Conservation (phyloP, 2,113 vertebrate genomes). For the Cyanistes caeruleus region DNA sequence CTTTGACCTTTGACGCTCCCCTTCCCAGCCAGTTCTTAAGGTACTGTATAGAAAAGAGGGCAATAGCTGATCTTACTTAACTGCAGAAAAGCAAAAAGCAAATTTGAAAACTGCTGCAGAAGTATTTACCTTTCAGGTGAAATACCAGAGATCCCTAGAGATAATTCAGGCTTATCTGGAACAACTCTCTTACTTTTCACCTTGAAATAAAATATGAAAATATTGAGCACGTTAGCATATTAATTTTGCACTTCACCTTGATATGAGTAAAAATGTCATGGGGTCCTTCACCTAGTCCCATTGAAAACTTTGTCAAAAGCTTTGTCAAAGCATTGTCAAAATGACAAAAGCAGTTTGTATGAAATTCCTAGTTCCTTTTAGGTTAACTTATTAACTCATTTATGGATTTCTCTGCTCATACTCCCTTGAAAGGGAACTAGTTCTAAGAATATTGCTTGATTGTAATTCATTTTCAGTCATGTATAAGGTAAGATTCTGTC, state of each 20-base stretch:
- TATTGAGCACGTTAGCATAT: slow-evolving; percentile 31
- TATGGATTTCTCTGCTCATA: not conserved
- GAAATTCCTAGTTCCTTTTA: not conserved
- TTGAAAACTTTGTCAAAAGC: not conserved
- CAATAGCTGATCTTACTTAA: not conserved
- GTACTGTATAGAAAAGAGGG: not conserved
- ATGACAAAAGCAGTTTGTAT: not conserved
- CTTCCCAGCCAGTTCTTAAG: not conserved
- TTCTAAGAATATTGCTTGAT: not conserved
- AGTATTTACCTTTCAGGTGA: slow-evolving; percentile 76
- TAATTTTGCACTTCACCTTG: slow-evolving; percentile 28
- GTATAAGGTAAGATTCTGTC: slow-evolving; percentile 8
- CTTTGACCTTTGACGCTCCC: not conserved
- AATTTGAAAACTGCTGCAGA: slow-evolving; percentile 14
- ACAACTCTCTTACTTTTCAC: slow-evolving; percentile 70
- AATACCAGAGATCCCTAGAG: slow-evolving; percentile 50
- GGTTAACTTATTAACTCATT: not conserved
- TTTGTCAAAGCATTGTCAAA: not conserved
- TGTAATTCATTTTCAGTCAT: slow-evolving; percentile 6
- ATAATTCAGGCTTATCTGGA: slow-evolving; percentile 73
- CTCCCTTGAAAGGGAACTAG: not conserved
- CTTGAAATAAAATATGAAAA: slow-evolving; percentile 70
- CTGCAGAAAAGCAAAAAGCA: not conserved
- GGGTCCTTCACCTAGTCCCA: not conserved
- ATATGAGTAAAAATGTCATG: not conserved